A percentile compares a stretch with the other conserved stretches of the same genome.
Evolutionary conservation across 2,888 invertebrate genomes (phyloP).

Genomic region (Steromphala cineraria): DNA sequence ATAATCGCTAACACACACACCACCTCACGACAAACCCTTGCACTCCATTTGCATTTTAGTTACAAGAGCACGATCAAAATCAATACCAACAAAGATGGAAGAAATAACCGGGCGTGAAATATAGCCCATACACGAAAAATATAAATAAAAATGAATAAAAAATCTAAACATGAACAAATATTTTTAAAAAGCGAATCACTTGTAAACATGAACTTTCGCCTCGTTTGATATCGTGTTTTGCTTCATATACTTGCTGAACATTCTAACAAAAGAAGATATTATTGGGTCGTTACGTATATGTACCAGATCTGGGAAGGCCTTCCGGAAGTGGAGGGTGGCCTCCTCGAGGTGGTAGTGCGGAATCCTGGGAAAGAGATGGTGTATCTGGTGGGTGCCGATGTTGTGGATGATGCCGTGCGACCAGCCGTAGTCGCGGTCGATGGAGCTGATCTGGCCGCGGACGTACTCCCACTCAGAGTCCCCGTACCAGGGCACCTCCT

Average conservation of each 20-base stretch:
- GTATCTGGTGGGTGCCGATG: conserved; percentile 68
- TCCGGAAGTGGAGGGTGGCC: conserved; percentile 61
- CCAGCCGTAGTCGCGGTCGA: conserved; percentile 68
- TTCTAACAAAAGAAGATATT: conserved; percentile 56
- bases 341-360: conserved; percentile 70
- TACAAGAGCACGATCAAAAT: too few species aligned
- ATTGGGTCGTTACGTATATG: conserved; percentile 60
- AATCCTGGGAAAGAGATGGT: conserved; percentile 67
- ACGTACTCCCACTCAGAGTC: conserved; percentile 66
- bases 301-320: conserved; percentile 56
- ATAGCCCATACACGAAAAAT: too few species aligned
- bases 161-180: too few species aligned
- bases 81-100: too few species aligned
- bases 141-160: too few species aligned
- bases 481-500: conserved; percentile 65
- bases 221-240: conserved; percentile 43
- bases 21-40: too few species aligned
- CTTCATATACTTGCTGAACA: conserved; percentile 56
- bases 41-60: too few species aligned
- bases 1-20: too few species aligned
- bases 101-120: too few species aligned
- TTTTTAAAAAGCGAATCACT: conserved; percentile 23
- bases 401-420: conserved; percentile 65
- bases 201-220: conserved; percentile 43
- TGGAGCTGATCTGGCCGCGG: conserved; percentile 64